A percentile compares a stretch with the other conserved stretches of the same genome.
These are phyloP conservation scores for Oreohelix idahoensis DNA, from an alignment of 1,140 invertebrate species.

Conservation along the genomic window DNA sequence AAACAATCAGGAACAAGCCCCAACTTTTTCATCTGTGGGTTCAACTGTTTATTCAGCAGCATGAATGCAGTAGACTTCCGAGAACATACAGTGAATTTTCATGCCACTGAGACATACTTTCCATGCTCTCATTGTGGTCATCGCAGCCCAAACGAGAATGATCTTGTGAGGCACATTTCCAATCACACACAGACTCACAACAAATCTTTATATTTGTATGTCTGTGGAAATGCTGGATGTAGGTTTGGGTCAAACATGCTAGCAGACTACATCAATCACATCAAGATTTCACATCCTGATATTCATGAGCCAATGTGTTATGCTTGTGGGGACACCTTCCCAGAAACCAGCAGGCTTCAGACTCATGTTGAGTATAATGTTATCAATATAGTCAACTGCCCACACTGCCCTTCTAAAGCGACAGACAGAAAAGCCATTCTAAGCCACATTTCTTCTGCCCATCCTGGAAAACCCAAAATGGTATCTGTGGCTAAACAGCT, in stretches of 20 bases:
- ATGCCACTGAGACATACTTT: constrained; percentile 48
- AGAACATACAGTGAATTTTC: constrained; percentile 52
- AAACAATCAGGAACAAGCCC: constrained; percentile 23
- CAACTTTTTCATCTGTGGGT: constrained; percentile 60
- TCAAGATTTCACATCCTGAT: constrained; percentile 51
- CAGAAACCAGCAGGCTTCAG: constrained; percentile 42
- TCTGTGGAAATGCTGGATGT: constrained; percentile 55
- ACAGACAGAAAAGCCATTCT: constrained; percentile 54
- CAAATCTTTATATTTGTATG: constrained; percentile 50
- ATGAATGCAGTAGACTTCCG: constrained; percentile 51
- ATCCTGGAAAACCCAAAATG: constrained; percentile 63
- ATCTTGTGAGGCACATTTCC: constrained; percentile 55
- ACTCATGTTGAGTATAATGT: constrained; percentile 56
- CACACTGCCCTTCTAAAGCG: constrained; percentile 59
- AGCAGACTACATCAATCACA: constrained; percentile 54
- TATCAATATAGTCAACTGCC: constrained; percentile 60
- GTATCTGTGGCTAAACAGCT: constrained; percentile 61
- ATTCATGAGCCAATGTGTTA: constrained; percentile 46
- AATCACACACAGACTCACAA: constrained; percentile 53
- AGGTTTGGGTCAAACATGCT: constrained; percentile 57
- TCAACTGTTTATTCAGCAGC: constrained; percentile 56
- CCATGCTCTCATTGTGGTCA: constrained; percentile 60
- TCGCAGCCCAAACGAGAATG: constrained; percentile 50
- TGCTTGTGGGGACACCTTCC: constrained; percentile 52
- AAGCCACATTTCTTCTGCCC: constrained; percentile 52